Conservation (phyloP, 1,140 invertebrate genomes). For the Drosophila paulistorum region DNA sequence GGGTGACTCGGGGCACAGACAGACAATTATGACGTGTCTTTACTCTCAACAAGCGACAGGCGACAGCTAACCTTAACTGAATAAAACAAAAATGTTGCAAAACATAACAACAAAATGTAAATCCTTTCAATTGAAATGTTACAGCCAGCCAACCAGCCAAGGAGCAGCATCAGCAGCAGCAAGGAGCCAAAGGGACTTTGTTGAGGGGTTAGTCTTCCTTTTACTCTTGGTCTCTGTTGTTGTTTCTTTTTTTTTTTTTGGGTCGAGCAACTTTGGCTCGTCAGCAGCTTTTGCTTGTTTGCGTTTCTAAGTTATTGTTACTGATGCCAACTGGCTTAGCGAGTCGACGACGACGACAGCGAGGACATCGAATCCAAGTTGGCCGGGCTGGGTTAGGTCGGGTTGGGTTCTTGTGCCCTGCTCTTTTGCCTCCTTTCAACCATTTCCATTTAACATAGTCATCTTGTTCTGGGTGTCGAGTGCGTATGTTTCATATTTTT, state of each 20-base stretch:
- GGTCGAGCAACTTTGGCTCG: slow-evolving; percentile 52
- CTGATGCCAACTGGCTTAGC: slow-evolving; percentile 79
- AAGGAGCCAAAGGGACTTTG: slow-evolving; percentile 7
- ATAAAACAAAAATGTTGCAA: slow-evolving; percentile 75
- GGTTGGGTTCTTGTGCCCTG: neutral
- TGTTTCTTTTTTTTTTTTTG: neutral
- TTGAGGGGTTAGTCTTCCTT: neutral
- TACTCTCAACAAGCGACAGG: slow-evolving; percentile 30
- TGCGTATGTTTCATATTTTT: slow-evolving; percentile 53
- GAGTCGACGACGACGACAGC: slow-evolving; percentile 46
- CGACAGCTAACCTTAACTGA: slow-evolving; percentile 56
- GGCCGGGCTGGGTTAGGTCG: neutral
- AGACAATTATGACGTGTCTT: slow-evolving; percentile 72
- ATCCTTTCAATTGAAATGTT: slow-evolving; percentile 80
- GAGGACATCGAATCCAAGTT: slow-evolving; percentile 25
- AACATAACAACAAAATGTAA: slow-evolving; percentile 77
- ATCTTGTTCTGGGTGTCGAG: slow-evolving; percentile 32
- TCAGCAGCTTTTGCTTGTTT: slow-evolving; percentile 77
- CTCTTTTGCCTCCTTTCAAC: neutral
- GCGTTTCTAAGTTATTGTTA: slow-evolving; percentile 78
- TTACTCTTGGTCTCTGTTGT: neutral
- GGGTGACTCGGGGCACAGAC: slow-evolving; percentile 24
- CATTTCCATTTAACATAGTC: slow-evolving; percentile 22
- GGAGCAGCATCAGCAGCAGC: slow-evolving; percentile 22
- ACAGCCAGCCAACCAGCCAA: slow-evolving; percentile 38